A percentile compares a stretch with the other conserved stretches of the same genome.
Evolutionary conservation across 2,797 vertebrate species (phyloP).

Genomic region (Aldrovandia affinis): DNA sequence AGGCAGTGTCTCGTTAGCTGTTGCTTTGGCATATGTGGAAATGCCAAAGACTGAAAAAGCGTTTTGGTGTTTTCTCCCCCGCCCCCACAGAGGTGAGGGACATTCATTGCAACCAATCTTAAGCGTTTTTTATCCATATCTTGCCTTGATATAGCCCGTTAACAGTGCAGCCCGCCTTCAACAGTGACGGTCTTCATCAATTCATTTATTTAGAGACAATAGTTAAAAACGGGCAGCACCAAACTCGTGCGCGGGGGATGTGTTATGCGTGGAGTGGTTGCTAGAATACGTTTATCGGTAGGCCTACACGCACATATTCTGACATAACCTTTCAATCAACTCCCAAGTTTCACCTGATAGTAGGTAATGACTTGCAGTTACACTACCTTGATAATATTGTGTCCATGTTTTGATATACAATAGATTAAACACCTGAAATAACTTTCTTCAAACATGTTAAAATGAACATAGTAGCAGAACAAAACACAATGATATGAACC

Average conservation of each 20-base stretch:
- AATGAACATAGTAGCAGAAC: too few relatives aligned
- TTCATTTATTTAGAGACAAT: neutral
- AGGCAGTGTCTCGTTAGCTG: neutral
- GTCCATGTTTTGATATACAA: too few relatives aligned
- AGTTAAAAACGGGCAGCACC: neutral
- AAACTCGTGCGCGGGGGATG: neutral
- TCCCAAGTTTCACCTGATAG: too few relatives aligned
- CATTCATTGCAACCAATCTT: slow-evolving; percentile 30
- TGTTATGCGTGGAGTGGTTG: too few relatives aligned
- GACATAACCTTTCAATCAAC: too few relatives aligned
- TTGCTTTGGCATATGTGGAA: slow-evolving; percentile 34
- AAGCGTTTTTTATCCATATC: neutral
- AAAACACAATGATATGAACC: too few relatives aligned
- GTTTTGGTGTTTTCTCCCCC: slow-evolving; percentile 18
- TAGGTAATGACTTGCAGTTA: too few relatives aligned
- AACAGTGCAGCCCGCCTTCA: neutral
- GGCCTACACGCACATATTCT: too few relatives aligned
- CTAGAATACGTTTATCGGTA: neutral
- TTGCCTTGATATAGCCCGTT: neutral
- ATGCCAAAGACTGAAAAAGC: slow-evolving; percentile 42
- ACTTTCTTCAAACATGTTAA: too few relatives aligned
- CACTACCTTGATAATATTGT: too few relatives aligned
- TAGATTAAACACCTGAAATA: too few relatives aligned
- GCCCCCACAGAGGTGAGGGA: slow-evolving; percentile 31
- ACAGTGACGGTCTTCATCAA: neutral